Base-by-base conservation (phyloP, 2,113 vertebrate genomes). In the Takifugu bimaculatus region DNA sequence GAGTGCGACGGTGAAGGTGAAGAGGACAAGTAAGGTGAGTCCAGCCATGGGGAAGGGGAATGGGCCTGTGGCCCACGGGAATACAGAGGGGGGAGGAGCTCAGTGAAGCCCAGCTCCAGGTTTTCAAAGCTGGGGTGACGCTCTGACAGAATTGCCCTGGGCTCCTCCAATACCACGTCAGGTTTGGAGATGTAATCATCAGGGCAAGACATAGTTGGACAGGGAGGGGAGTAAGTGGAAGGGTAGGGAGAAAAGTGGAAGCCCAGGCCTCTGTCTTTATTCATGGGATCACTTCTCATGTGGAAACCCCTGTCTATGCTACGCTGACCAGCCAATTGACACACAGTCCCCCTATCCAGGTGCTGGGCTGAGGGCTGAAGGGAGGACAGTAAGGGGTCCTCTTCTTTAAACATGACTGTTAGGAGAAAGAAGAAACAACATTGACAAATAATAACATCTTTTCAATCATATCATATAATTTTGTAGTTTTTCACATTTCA, bases 1-100 rank as follows among this genome's bases (percentile, higher is more conserved):
- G 91, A 91, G 82, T 89, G 90, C 53, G 91, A 91, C 1, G 90
- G 91, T 13, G 91, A 91, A n/a, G 90, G 90, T 2, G 91, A 91
- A 14, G 90, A 91, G 51, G 91, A 91, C n/a, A 91, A 87, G 77
- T 91, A 91, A 2, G 91, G 90, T 4, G 90, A 91, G 84, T 92
- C 91, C 45, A 91, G 77, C 91, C 91, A 92, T 0, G 91, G 88
- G 7, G 88, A 90, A 1, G 88, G 88, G 7, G 88, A 89, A 5
- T 89, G 86, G 1, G 91, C 88, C 57, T 85, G 88, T 0, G 80
- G 82, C 28, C 68, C 74, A 0, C 86, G 78, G 54, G 85, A 83
- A 67, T 91, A 91, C 7, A 91, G 67, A 5, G 91, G 89, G 0
- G 91, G 90, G 0, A 92, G 87, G 26, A 92, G 89, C 85, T 92